These are phyloP conservation scores for Erpetoichthys calabaricus DNA, from an alignment of 2,797 vertebrate genomes.

Conservation along the genomic window DNA sequence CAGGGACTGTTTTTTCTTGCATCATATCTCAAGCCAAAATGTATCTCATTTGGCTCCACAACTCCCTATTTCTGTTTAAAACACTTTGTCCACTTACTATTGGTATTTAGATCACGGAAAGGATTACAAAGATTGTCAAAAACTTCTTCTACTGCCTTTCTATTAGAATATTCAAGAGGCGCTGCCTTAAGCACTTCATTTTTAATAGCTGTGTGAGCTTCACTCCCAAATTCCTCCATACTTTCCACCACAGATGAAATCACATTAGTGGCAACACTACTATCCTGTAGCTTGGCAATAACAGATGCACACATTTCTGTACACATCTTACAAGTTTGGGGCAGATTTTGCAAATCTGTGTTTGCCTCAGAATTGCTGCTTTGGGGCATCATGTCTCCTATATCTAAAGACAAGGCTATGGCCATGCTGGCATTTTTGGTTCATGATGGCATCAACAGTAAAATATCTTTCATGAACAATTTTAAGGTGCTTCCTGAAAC, in stretches of 20 bases:
- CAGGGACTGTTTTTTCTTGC: slow-evolving; percentile 10
- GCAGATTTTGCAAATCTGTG: no score
- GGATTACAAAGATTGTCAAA: slow-evolving; percentile 10
- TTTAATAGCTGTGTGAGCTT: slow-evolving; percentile 10
- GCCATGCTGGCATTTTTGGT: no score
- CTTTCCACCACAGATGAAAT: slow-evolving; percentile 13
- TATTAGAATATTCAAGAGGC: slow-evolving; percentile 4
- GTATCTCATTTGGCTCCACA: slow-evolving; percentile 11
- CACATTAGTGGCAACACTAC: slow-evolving; percentile 13
- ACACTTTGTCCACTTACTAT: slow-evolving; percentile 14
- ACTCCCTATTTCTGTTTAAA: slow-evolving; percentile 15
- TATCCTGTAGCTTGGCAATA: slow-evolving; percentile 13
- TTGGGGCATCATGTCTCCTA: no score
- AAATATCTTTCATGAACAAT: no score
- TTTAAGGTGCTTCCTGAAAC: no score
- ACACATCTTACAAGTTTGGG: no score
- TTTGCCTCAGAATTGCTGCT: no score
- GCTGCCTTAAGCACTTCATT: slow-evolving; percentile 2
- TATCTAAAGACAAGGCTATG: no score
- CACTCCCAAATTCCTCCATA: slow-evolving; percentile 14
- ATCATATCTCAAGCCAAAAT: slow-evolving; percentile 18
- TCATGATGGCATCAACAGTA: no score
- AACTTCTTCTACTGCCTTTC: slow-evolving; percentile 6
- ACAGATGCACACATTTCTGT: neutral
- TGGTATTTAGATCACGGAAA: slow-evolving; percentile 12